phyloP scores from a whole-genome alignment of 2,797 vertebrate genomes.

The Neomorphus geoffroyi region DNA sequence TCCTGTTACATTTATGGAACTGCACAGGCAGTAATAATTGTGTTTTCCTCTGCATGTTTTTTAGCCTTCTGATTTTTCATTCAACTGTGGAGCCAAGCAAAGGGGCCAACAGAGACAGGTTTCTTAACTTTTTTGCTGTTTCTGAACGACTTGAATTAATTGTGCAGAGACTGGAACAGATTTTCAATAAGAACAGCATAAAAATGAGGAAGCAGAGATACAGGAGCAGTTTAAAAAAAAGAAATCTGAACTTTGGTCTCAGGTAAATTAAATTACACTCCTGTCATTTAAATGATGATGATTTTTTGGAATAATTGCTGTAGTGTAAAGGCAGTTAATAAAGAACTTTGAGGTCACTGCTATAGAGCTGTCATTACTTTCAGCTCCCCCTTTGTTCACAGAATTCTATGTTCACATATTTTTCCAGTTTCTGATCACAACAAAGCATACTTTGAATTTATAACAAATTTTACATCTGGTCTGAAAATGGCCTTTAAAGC shows the following conservation, averaged over 20 bases:
- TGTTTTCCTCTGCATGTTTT: not conserved
- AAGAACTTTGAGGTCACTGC: not conserved
- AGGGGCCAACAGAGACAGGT: not conserved
- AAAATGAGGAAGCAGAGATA: conserved; percentile 26
- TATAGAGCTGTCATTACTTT: not conserved
- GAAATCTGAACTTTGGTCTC: conserved; percentile 41
- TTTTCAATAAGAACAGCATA: conserved; percentile 47
- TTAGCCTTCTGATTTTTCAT: not conserved
- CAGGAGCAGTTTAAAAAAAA: conserved; percentile 54
- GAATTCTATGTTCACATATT: not conserved
- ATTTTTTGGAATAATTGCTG: not conserved
- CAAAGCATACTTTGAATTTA: not conserved
- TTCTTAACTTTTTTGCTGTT: not conserved
- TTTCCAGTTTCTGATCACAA: not conserved
- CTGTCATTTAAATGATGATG: not conserved
- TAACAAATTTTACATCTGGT: not conserved
- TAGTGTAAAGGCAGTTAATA: not conserved
- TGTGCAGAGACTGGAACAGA: conserved; percentile 65
- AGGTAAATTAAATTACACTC: conserved; percentile 57
- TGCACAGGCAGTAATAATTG: not conserved
- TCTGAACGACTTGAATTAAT: conserved; percentile 15
- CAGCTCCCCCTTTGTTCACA: not conserved
- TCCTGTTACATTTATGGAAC: not conserved
- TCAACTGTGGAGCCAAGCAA: not conserved
- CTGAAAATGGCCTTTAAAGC: not conserved